phyloP scores from a whole-genome alignment of 2,888 invertebrate species.

The Cryptus viduatorius region DNA sequence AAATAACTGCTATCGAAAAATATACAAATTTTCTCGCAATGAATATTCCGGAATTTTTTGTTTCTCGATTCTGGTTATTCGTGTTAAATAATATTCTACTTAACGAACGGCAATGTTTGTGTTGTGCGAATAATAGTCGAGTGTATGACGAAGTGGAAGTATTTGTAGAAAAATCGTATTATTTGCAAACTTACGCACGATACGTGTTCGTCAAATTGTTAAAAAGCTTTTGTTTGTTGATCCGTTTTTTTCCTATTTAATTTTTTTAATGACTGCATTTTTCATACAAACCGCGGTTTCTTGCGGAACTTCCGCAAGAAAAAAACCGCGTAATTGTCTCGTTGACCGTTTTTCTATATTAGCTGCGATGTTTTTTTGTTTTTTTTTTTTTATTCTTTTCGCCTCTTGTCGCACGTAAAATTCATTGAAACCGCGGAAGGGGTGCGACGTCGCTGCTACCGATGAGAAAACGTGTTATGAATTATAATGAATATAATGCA shows the following conservation, averaged over 20 bases:
- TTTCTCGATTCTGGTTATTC: background rate
- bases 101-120: background rate
- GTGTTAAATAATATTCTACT: background rate
- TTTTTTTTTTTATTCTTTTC: slow-evolving; percentile 1
- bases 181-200: slow-evolving; percentile 3
- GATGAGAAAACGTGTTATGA: slow-evolving; percentile 48
- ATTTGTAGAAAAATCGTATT: background rate
- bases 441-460: slow-evolving; percentile 25
- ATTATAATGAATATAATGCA: slow-evolving; percentile 49
- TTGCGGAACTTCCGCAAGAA: background rate
- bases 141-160: slow-evolving; percentile 5
- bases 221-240: slow-evolving; percentile 14
- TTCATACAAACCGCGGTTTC: no score
- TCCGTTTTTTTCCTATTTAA: background rate
- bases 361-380: background rate
- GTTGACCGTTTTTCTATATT: background rate
- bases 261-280: background rate
- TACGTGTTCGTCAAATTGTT: slow-evolving; percentile 4
- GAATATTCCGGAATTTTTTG: no score
- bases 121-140: background rate
- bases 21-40: no score
- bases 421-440: slow-evolving; percentile 27
- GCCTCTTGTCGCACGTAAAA: slow-evolving; percentile 32
- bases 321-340: background rate
- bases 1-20: no score